A percentile compares a stretch with the other conserved stretches of the same genome.
Evolutionary conservation across 2,888 invertebrate genomes (phyloP).

Genomic region (Caenorhabditis afra): DNA sequence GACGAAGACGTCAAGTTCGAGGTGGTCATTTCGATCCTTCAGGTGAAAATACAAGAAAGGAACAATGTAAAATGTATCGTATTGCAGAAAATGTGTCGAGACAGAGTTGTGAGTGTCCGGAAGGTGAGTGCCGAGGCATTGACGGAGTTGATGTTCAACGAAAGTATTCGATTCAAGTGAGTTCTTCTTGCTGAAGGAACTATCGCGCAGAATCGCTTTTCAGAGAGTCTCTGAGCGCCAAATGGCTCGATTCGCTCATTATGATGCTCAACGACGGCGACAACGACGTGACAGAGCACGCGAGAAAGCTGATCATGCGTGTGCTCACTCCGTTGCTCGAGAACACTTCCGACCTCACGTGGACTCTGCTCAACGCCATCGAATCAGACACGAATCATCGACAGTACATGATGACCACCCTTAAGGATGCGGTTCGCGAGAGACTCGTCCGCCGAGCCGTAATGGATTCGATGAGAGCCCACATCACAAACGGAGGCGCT

Average conservation of each 20-base stretch:
- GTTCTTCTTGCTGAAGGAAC: neutral
- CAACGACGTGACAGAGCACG: conserved; percentile 47
- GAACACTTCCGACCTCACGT: conserved; percentile 41
- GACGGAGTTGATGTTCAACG: conserved; percentile 45
- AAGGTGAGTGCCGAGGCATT: conserved; percentile 37
- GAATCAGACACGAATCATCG: conserved; percentile 34
- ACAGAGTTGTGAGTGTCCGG: conserved; percentile 35
- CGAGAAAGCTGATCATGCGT: conserved; percentile 45
- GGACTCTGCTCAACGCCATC: conserved; percentile 52
- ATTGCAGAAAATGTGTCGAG: too few relatives aligned
- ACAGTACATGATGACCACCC: conserved; percentile 48
- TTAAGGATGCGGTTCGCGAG: conserved; percentile 45
- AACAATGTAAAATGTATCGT: neutral
- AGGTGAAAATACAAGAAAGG: too few relatives aligned
- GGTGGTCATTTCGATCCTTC: conserved; percentile 4
- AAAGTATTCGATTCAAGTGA: conserved; percentile 35
- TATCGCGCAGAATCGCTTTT: neutral
- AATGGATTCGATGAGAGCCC: conserved; percentile 47
- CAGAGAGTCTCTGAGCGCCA: conserved; percentile 39
- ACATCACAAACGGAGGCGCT: conserved; percentile 7
- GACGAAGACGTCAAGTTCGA: conserved; percentile 46
- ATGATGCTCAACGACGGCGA: conserved; percentile 54
- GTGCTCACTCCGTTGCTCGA: conserved; percentile 51
- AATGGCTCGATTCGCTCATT: conserved; percentile 51
- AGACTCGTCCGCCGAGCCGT: conserved; percentile 34